Base-by-base conservation (phyloP, 2,113 vertebrate genomes). In the Vimba vimba region DNA sequence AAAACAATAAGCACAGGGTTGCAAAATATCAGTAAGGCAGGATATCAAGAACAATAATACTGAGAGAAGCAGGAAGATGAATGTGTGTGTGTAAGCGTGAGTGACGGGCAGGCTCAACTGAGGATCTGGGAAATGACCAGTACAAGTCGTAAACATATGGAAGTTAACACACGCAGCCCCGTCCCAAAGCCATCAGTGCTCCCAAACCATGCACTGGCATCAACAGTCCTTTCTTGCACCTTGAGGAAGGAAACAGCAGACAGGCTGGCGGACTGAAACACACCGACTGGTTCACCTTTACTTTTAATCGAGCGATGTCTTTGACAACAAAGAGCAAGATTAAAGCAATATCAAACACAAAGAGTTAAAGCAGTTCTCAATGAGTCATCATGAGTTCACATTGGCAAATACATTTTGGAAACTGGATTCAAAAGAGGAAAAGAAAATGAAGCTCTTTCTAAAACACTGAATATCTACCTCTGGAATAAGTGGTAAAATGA, bases 21-120 rank as follows among this genome's bases (percentile, higher is more conserved):
- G 57, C 59, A 50, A 86, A 66, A 59, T 33, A 79, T 83, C 79
- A 66, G 80, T 84, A 90, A 91, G 80, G 86, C 86, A 88, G 83
- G 88, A 71, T 77, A 78, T 47, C 30, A 50, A 50, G 66, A 77
- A 52, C 45, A n/a, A 79, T 69, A 68, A 86, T 80, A 79, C 43
- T 30, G 82, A 74, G 39, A 86, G 68, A 62, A 74, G 84, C 66
- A 78, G 66, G 69, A 15, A 50, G 76, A 82, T 69, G 62, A n/a
- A 9, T 88, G 23, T 39, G 59, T 85, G 12, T 84, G 43, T 60
- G 30, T 75, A 76, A 64, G 75, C 50, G 64, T 59, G 83, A 85
- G 45, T 33, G 75, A 88, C 83, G 85, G 89, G 81, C 87, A 90
- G 87, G 87, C 86, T 88, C 83, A 87, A 75, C 86, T 89, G 86